Evolutionary conservation across 2,797 vertebrate species (phyloP).

Genomic region (Acanthurus tractus): DNA sequence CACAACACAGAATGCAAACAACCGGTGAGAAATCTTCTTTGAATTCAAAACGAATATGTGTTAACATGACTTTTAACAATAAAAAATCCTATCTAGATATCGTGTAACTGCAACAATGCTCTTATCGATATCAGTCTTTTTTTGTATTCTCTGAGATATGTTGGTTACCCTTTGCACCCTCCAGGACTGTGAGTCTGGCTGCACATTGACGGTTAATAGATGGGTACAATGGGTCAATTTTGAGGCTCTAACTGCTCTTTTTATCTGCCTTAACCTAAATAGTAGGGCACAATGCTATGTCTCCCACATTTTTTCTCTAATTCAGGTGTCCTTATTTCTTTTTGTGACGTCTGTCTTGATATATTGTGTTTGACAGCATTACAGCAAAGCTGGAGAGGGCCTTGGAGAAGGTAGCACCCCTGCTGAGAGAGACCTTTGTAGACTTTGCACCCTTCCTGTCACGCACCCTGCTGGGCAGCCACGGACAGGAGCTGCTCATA

Average conservation of each 20-base stretch:
- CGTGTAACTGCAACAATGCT: conserved; percentile 16
- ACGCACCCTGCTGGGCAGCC: conserved; percentile 96
- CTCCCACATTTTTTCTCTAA: neutral
- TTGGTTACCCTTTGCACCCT: conserved; percentile 35
- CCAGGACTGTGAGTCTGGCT: conserved; percentile 26
- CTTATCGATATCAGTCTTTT: conserved; percentile 17
- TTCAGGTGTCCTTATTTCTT: conserved; percentile 17
- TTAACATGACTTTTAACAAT: conserved; percentile 19
- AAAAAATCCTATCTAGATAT: conserved; percentile 26
- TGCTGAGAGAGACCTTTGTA: conserved; percentile 97
- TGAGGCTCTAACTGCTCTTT: conserved; percentile 21
- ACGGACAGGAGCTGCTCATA: conserved; percentile 97
- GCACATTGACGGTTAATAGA: conserved; percentile 34
- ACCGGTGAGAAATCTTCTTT: conserved; percentile 31
- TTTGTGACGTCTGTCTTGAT: conserved; percentile 21
- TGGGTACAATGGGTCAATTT: conserved; percentile 22
- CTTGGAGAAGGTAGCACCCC: conserved; percentile 95
- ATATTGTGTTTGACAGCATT: conserved; percentile 77
- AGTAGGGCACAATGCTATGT: conserved; percentile 13
- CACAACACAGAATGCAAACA: conserved; percentile 63
- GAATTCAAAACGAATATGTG: neutral
- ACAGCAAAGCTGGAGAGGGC: conserved; percentile 87
- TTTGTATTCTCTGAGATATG: conserved; percentile 58
- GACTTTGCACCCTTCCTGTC: conserved; percentile 99
- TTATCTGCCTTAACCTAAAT: conserved; percentile 21